These are phyloP conservation scores for Andricus quercusramuli DNA, from an alignment of 2,888 invertebrate species.

Conservation along the genomic window DNA sequence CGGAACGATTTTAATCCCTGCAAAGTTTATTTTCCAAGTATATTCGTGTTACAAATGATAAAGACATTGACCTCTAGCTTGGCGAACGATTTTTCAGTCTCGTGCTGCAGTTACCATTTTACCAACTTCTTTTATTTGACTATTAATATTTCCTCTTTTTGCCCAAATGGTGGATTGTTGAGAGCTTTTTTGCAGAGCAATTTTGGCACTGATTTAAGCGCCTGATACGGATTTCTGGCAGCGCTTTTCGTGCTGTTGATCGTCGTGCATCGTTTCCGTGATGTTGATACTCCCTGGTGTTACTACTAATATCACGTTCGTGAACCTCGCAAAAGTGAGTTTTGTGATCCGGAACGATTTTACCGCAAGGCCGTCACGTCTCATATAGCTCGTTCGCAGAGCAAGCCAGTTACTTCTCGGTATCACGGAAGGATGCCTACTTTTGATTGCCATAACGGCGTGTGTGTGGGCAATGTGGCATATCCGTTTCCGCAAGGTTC, in stretches of 20 bases:
- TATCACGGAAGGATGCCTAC: constrained; percentile 50
- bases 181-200: background rate
- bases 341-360: constrained; percentile 61
- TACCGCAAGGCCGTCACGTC: constrained; percentile 62
- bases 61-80: constrained; percentile 3
- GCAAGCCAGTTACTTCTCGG: constrained; percentile 48
- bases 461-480: constrained; percentile 43
- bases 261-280: constrained; percentile 23
- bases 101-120: background rate
- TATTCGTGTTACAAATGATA: background rate
- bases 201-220: background rate
- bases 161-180: background rate
- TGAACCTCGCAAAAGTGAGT: constrained; percentile 54
- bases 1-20: too few relatives aligned
- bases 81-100: background rate
- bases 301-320: constrained; percentile 35
- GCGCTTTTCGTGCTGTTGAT: constrained; percentile 51
- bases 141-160: background rate
- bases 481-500: constrained; percentile 64
- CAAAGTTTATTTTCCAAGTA: background rate
- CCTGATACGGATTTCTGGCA: background rate
- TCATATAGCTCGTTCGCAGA: constrained; percentile 46
- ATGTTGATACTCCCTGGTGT: background rate
- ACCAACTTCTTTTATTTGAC: background rate
- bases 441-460: constrained; percentile 62